phyloP scores from a whole-genome alignment of 2,113 vertebrate species.

The Pseudolaguvia tuberculata region DNA sequence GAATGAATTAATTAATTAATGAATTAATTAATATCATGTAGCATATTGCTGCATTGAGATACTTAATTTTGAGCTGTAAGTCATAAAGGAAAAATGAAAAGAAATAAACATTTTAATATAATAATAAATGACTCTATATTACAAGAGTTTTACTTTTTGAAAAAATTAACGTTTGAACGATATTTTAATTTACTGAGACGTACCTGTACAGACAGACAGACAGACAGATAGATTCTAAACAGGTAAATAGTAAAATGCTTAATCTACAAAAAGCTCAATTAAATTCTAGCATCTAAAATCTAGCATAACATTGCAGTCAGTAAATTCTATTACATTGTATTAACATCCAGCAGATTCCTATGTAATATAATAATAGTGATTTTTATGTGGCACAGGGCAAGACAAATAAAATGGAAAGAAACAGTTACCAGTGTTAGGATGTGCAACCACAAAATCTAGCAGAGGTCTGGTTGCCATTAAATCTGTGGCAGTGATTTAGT shows the following conservation, averaged over 20 bases:
- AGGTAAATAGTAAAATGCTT: not conserved
- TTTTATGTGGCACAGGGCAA: slow-evolving; percentile 29
- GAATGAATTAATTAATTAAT: too few relatives aligned
- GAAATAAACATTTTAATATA: too few relatives aligned
- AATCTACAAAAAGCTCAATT: not conserved
- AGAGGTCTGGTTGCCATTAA: slow-evolving; percentile 41
- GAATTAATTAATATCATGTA: too few relatives aligned
- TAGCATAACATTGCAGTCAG: not conserved
- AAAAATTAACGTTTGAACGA: too few relatives aligned
- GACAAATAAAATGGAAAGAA: slow-evolving; percentile 42
- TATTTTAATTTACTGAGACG: too few relatives aligned
- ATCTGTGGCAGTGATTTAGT: slow-evolving; percentile 28
- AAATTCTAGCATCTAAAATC: slow-evolving; percentile 6
- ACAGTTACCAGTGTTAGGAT: slow-evolving; percentile 32
- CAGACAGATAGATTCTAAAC: too few relatives aligned
- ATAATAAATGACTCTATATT: too few relatives aligned
- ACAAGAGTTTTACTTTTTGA: too few relatives aligned
- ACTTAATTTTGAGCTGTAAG: too few relatives aligned
- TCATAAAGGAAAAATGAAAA: too few relatives aligned
- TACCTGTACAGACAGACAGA: too few relatives aligned
- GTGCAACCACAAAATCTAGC: slow-evolving; percentile 27
- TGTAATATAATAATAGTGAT: slow-evolving; percentile 35
- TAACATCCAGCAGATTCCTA: slow-evolving; percentile 16
- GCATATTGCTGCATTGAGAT: too few relatives aligned
- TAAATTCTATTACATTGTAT: slow-evolving; percentile 6